phyloP scores from a whole-genome alignment of 1,140 invertebrate species.

The Dolichoris vasculosae region DNA sequence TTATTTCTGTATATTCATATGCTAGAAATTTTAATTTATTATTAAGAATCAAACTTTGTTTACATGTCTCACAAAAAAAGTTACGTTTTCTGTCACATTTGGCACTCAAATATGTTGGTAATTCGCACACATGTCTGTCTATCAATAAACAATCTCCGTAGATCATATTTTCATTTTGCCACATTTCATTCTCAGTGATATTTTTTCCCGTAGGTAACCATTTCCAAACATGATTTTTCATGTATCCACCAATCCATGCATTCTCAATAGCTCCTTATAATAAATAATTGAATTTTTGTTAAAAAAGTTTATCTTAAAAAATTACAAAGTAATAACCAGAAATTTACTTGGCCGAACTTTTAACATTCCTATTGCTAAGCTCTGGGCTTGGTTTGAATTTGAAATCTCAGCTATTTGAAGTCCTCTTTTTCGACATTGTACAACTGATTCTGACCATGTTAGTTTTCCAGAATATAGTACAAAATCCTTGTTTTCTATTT shows the following conservation, averaged over 20 bases:
- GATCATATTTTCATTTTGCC: conserved; percentile 40
- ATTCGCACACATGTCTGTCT: conserved; percentile 67
- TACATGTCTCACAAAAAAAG: conserved; percentile 72
- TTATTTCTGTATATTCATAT: too few species aligned
- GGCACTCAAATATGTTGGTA: conserved; percentile 68
- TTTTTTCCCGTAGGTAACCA: conserved; percentile 56
- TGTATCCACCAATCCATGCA: conserved; percentile 61
- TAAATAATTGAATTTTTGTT: conserved; percentile 5
- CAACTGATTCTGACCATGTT: conserved; percentile 56
- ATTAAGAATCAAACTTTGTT: conserved; percentile 6
- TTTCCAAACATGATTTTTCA: conserved; percentile 53
- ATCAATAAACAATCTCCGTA: conserved; percentile 70
- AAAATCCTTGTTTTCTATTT: conserved; percentile 50
- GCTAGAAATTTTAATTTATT: too few species aligned
- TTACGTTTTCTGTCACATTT: conserved; percentile 72
- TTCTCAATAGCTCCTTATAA: conserved; percentile 58
- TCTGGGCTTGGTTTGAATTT: conserved; percentile 45
- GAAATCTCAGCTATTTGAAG: conserved; percentile 57
- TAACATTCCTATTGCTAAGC: conserved; percentile 52
- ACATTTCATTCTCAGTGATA: conserved; percentile 53
- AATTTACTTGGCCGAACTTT: conserved; percentile 54
- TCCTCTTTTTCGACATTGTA: conserved; percentile 51
- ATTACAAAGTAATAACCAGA: background rate
- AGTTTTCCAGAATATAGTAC: conserved; percentile 49
- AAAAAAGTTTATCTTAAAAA: background rate